phyloP scores from a whole-genome alignment of 2,888 invertebrate genomes.

The Brachyopa scutellaris region DNA sequence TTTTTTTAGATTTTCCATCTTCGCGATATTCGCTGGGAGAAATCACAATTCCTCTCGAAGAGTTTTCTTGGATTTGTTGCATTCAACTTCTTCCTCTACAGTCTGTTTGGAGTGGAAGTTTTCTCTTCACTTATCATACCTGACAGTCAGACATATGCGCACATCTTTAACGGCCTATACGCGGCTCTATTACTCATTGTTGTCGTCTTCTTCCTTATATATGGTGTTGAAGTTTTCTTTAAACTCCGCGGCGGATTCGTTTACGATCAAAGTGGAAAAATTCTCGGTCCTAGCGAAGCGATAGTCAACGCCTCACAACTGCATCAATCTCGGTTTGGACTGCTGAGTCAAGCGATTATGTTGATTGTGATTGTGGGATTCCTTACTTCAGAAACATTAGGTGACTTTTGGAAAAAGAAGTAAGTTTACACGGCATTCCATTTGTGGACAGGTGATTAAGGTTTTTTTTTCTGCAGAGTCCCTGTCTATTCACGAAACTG shows the following conservation, averaged over 20 bases:
- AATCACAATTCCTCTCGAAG: constrained; percentile 94
- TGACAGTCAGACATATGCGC: constrained; percentile 85
- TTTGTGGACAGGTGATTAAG: background rate
- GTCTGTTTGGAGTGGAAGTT: constrained; percentile 89
- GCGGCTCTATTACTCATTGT: constrained; percentile 95
- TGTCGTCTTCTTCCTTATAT: constrained; percentile 95
- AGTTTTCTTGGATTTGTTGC: constrained; percentile 94
- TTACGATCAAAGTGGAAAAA: constrained; percentile 87
- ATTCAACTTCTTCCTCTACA: constrained; percentile 94
- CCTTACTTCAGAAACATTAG: constrained; percentile 94
- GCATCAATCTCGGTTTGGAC: constrained; percentile 94
- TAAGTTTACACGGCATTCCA: constrained; percentile 81
- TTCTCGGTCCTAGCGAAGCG: constrained; percentile 82
- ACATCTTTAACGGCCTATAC: constrained; percentile 95
- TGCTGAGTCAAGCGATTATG: constrained; percentile 95
- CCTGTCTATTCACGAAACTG: constrained; percentile 95
- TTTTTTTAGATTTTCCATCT: constrained; percentile 91
- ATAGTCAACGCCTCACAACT: constrained; percentile 92
- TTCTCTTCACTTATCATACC: constrained; percentile 80
- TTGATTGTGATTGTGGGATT: constrained; percentile 94
- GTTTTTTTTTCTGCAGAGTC: constrained; percentile 83
- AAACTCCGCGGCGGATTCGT: constrained; percentile 95
- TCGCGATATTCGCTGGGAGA: constrained; percentile 92
- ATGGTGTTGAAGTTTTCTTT: constrained; percentile 96
- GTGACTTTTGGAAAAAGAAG: constrained; percentile 97